Percentiles rank a stretch among this genome's conserved stretches.
Conservation (phyloP, 1,140 invertebrate species). For the Ylistrum balloti region DNA sequence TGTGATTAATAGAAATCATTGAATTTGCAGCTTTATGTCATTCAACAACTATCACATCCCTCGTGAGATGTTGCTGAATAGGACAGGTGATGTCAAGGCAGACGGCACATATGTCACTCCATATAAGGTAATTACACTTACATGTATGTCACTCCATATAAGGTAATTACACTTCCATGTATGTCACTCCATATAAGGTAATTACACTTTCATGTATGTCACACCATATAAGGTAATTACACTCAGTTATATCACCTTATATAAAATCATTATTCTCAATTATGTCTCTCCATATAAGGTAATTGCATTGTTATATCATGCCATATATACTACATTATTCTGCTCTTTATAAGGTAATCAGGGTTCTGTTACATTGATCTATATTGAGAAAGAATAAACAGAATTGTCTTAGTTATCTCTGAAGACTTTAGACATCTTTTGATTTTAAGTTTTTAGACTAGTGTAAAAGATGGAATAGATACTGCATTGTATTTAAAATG, state of each 20-base stretch:
- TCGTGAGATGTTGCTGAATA: slow-evolving; percentile 91
- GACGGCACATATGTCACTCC: slow-evolving; percentile 91
- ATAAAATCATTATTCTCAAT: too few relatives aligned
- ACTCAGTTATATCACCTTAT: background rate
- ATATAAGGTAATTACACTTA: slow-evolving; percentile 87
- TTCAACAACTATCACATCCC: slow-evolving; percentile 94
- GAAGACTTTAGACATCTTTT: too few relatives aligned
- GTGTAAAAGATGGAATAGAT: too few relatives aligned
- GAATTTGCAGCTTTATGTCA: slow-evolving; percentile 88
- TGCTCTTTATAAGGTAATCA: background rate
- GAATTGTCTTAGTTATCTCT: too few relatives aligned
- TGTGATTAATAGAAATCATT: too few relatives aligned
- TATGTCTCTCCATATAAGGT: background rate
- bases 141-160: slow-evolving; percentile 88
- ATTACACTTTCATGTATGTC: slow-evolving; percentile 90
- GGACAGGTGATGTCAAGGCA: slow-evolving; percentile 92
- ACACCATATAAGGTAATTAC: slow-evolving; percentile 84
- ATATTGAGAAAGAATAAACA: too few relatives aligned
- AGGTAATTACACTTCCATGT: slow-evolving; percentile 88
- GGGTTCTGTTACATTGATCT: too few relatives aligned
- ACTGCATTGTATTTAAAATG: too few relatives aligned
- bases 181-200: slow-evolving; percentile 87
- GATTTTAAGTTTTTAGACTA: too few relatives aligned
- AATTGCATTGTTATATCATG: too few relatives aligned
- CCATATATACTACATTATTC: too few relatives aligned